Percentiles rank a stretch among this genome's conserved stretches.
These are phyloP conservation scores for Leptosomus discolor DNA, from an alignment of 2,113 vertebrate species.

Conservation along the genomic window DNA sequence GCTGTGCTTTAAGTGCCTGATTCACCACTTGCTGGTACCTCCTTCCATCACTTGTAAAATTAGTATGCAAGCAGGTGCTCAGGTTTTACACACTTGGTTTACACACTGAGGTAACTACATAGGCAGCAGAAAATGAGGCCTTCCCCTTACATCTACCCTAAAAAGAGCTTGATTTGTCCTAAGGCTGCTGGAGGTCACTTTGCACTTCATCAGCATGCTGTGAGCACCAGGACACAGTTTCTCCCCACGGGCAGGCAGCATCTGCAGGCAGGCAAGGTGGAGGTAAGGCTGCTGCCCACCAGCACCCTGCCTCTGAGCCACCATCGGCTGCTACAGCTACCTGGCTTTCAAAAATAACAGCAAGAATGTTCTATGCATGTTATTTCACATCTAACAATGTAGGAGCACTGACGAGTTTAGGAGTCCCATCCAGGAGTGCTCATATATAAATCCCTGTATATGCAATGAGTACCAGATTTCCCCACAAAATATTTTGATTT, in stretches of 20 bases:
- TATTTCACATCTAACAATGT: background rate
- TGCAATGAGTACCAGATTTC: background rate
- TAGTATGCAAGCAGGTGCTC: background rate
- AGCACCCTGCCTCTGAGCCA: background rate
- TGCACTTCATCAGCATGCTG: background rate
- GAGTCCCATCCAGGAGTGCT: fast-evolving
- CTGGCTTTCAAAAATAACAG: background rate
- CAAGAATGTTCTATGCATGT: background rate
- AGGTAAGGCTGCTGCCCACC: background rate
- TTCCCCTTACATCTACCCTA: background rate
- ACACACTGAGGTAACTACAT: background rate
- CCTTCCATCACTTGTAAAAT: background rate
- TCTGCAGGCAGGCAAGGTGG: background rate
- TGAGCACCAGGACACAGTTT: background rate
- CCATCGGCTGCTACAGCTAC: background rate
- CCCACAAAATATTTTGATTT: background rate
- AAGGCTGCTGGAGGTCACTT: background rate
- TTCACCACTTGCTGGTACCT: background rate
- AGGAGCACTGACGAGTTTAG: background rate
- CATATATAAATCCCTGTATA: background rate
- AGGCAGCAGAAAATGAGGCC: background rate
- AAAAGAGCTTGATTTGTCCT: background rate
- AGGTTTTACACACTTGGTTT: background rate
- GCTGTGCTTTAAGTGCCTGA: background rate
- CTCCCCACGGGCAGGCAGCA: fast-evolving